Conservation (phyloP, 2,888 invertebrate species). For the Eupsilia transversa region DNA sequence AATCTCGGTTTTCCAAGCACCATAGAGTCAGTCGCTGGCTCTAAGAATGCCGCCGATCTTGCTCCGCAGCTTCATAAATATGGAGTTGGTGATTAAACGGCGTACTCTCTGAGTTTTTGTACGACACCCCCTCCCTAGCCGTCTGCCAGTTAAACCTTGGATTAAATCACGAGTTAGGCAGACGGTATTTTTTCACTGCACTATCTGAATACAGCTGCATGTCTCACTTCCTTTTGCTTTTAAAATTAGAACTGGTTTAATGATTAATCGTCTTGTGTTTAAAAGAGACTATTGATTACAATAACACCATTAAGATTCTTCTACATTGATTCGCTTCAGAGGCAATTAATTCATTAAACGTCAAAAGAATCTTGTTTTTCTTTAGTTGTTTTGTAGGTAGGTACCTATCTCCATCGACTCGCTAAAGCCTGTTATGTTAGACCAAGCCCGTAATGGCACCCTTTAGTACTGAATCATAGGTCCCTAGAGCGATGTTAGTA, state of each 20-base stretch:
- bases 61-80: constrained; percentile 85
- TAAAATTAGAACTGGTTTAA: constrained; percentile 49
- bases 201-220: constrained; percentile 52
- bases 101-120: constrained; percentile 80
- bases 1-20: constrained; percentile 70
- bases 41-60: constrained; percentile 86
- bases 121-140: constrained; percentile 67
- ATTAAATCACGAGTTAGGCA: constrained; percentile 71
- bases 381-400: neutral
- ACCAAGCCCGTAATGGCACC: constrained; percentile 70
- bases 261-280: constrained; percentile 48
- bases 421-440: constrained; percentile 58
- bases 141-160: constrained; percentile 64
- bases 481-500: constrained; percentile 69
- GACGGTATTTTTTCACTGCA: constrained; percentile 49
- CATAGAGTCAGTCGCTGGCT: constrained; percentile 69
- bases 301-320: constrained; percentile 46
- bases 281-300: constrained; percentile 49
- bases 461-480: constrained; percentile 74
- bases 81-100: constrained; percentile 86
- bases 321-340: constrained; percentile 41
- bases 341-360: constrained; percentile 43
- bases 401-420: constrained; percentile 3
- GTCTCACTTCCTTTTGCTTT: constrained; percentile 57
- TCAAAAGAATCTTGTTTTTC: constrained; percentile 16